Evolutionary conservation across 2,888 invertebrate species (phyloP).

Genomic region (Criorhina ranunculi): DNA sequence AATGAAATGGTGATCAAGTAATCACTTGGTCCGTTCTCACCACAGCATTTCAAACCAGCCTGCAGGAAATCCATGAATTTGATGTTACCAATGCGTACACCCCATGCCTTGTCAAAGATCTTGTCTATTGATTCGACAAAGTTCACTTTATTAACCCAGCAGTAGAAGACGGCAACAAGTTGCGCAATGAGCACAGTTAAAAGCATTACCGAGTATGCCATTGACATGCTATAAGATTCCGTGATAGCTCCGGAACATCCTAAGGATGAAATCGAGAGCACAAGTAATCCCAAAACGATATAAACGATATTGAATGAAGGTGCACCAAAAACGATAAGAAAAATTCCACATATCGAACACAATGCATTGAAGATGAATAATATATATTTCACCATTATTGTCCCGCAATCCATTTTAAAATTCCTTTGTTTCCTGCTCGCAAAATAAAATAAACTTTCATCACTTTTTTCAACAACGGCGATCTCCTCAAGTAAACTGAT

Average conservation of each 20-base stretch:
- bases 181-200: constrained; percentile 90
- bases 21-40: constrained; percentile 79
- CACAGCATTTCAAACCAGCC: constrained; percentile 82
- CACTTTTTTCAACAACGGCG: too few species aligned
- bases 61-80: constrained; percentile 81
- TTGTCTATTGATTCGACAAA: constrained; percentile 85
- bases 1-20: constrained; percentile 77
- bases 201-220: constrained; percentile 90
- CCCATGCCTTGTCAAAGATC: constrained; percentile 85
- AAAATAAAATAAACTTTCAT: too few species aligned
- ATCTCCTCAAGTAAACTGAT: too few species aligned
- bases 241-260: constrained; percentile 96
- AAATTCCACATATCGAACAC: constrained; percentile 90
- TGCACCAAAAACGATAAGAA: constrained; percentile 88
- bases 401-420: too few species aligned
- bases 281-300: constrained; percentile 89
- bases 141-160: constrained; percentile 88
- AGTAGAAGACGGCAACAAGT: constrained; percentile 88
- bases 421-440: too few species aligned
- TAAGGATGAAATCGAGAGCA: constrained; percentile 93
- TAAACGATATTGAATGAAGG: constrained; percentile 87
- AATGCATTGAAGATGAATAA: constrained; percentile 85
- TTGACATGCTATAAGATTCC: constrained; percentile 94
- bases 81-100: constrained; percentile 79
- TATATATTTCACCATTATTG: too few species aligned